Conservation (phyloP, 2,888 invertebrate genomes). For the Idaea aversata region DNA sequence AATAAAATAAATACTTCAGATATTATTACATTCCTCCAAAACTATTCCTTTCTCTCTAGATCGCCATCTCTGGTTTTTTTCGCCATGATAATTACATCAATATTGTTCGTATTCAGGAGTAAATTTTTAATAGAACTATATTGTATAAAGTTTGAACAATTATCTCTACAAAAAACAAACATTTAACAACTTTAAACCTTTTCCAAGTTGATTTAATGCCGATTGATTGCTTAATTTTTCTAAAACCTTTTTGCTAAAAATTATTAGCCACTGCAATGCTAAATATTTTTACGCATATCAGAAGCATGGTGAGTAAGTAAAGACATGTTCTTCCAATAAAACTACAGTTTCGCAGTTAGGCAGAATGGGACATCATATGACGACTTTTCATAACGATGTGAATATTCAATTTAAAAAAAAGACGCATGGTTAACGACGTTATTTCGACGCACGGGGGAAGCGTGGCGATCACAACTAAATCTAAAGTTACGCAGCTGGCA, state of each 20-base stretch:
- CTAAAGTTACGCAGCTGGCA: no score
- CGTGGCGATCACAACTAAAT: no score
- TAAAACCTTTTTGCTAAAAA: not conserved
- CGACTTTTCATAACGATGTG: not conserved
- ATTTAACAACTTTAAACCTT: no score
- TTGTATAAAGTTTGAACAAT: no score
- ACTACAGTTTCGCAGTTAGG: not conserved
- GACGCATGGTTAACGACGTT: no score
- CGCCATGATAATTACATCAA: conserved; percentile 3
- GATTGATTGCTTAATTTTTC: no score
- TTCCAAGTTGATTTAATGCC: no score
- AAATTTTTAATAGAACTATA: no score
- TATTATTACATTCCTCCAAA: not conserved
- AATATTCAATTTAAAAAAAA: not conserved
- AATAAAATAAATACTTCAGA: not conserved
- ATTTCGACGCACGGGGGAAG: not conserved
- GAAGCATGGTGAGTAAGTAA: not conserved
- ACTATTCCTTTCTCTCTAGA: not conserved
- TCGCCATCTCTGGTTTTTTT: conserved; percentile 22
- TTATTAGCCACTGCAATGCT: not conserved
- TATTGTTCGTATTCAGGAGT: no score
- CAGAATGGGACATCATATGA: not conserved
- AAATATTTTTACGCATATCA: not conserved
- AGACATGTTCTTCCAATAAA: not conserved
- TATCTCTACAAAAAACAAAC: no score